Percentiles rank a stretch among this genome's conserved stretches.
Evolutionary conservation across 2,113 vertebrate genomes (phyloP).

Genomic region (Gymnarchus niloticus): DNA sequence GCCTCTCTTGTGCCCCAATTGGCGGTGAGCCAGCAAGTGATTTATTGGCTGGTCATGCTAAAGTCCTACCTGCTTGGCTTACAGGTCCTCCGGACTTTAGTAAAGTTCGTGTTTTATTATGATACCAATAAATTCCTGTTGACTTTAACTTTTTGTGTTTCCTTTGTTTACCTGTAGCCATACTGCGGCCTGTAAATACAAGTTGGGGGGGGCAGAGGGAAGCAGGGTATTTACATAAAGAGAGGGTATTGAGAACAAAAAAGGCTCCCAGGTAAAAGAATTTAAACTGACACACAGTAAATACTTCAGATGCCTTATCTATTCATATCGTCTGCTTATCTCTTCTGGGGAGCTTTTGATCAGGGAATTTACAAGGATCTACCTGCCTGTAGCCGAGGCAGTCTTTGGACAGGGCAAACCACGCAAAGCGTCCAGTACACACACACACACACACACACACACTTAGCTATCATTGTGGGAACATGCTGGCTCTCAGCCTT

Average conservation of each 20-base stretch:
- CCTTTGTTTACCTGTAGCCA: conserved; percentile 93
- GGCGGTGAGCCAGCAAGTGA: conserved; percentile 43
- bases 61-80: conserved; percentile 84
- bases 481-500: conserved; percentile 19
- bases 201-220: conserved; percentile 65
- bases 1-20: conserved; percentile 40
- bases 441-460: not conserved
- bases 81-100: conserved; percentile 65
- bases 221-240: conserved; percentile 55
- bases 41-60: conserved; percentile 37
- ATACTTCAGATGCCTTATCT: conserved; percentile 66
- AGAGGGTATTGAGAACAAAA: conserved; percentile 45
- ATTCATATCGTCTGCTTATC: conserved; percentile 54
- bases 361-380: conserved; percentile 47
- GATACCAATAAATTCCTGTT: conserved; percentile 70
- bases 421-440: conserved; percentile 1
- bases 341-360: conserved; percentile 55
- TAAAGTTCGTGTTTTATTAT: conserved; percentile 67
- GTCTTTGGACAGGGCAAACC: conserved; percentile 16
- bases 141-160: conserved; percentile 89
- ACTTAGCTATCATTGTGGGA: no score
- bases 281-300: conserved; percentile 60
- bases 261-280: not conserved
- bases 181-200: conserved; percentile 93
- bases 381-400: conserved; percentile 50